phyloP scores from a whole-genome alignment of 2,113 vertebrate species.

The Deroptyus accipitrinus region DNA sequence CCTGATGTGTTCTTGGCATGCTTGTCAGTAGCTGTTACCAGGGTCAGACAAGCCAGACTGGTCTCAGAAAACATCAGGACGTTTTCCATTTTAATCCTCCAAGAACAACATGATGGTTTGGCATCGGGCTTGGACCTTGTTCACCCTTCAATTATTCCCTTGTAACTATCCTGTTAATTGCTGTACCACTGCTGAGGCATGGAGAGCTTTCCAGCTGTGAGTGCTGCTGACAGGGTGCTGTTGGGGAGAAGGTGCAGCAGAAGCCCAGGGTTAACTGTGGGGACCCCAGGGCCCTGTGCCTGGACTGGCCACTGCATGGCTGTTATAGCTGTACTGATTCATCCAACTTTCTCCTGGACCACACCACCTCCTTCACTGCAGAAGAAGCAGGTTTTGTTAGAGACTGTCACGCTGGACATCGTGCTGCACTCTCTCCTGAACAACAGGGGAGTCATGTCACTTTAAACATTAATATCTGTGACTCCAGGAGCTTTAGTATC shows the following conservation, averaged over 20 bases:
- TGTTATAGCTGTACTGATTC: not conserved
- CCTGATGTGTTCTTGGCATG: not conserved
- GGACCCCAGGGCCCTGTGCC: rapidly evolving
- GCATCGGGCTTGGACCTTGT: not conserved
- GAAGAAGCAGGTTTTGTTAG: not conserved
- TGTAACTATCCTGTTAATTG: not conserved
- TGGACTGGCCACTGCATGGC: rapidly evolving
- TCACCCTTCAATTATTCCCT: not conserved
- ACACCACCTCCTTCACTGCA: not conserved
- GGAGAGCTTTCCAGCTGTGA: not conserved
- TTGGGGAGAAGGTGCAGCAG: not conserved
- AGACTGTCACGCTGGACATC: not conserved
- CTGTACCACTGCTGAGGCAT: not conserved
- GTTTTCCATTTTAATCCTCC: not conserved
- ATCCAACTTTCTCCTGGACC: not conserved
- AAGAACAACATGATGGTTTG: not conserved
- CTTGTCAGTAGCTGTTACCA: not conserved
- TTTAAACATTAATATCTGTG: not conserved
- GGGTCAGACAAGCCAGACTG: not conserved
- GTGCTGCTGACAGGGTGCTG: not conserved
- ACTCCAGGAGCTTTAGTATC: not conserved
- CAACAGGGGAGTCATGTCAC: not conserved
- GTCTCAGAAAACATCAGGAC: not conserved
- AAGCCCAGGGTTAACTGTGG: not conserved
- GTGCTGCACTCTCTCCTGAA: not conserved